A percentile compares a stretch with the other conserved stretches of the same genome.
Conservation (phyloP, 2,113 vertebrate genomes). For the Corythornis madagascariensis region DNA sequence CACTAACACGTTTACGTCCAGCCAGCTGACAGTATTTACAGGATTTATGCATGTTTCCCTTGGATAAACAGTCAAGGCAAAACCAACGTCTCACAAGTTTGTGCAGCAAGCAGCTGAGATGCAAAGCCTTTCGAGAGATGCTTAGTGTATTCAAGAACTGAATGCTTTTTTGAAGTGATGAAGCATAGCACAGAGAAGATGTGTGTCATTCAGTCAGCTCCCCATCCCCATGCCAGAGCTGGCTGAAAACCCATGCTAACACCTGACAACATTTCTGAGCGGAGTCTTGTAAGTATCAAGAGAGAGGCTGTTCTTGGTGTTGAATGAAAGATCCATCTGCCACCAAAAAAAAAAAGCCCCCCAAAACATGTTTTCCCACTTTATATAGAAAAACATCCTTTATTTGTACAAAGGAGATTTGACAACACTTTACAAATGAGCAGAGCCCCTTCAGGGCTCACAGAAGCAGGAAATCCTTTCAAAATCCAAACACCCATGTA, state of each 20-base stretch:
- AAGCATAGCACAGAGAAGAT: not conserved
- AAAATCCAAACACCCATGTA: not conserved
- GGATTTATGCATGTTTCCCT: not conserved
- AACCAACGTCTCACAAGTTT: not conserved
- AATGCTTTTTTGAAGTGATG: not conserved
- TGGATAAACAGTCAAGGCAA: not conserved
- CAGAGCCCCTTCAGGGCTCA: not conserved
- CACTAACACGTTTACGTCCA: not conserved
- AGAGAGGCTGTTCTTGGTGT: not conserved
- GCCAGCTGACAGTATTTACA: not conserved
- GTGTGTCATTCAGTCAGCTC: rapidly evolving
- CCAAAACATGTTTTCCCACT: not conserved
- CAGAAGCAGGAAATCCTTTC: not conserved
- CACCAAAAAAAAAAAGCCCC: not conserved
- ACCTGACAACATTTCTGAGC: not conserved
- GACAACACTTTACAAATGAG: not conserved
- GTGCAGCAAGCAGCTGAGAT: not conserved
- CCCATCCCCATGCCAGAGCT: not conserved
- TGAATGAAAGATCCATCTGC: not conserved
- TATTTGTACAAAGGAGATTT: not conserved
- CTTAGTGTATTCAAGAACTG: not conserved
- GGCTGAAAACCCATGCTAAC: not conserved
- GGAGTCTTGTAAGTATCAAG: not conserved
- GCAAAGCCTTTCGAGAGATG: not conserved
- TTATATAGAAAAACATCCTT: not conserved